Evolutionary conservation across 2,888 invertebrate genomes (phyloP).

Genomic region (Ochlodes sylvanus): DNA sequence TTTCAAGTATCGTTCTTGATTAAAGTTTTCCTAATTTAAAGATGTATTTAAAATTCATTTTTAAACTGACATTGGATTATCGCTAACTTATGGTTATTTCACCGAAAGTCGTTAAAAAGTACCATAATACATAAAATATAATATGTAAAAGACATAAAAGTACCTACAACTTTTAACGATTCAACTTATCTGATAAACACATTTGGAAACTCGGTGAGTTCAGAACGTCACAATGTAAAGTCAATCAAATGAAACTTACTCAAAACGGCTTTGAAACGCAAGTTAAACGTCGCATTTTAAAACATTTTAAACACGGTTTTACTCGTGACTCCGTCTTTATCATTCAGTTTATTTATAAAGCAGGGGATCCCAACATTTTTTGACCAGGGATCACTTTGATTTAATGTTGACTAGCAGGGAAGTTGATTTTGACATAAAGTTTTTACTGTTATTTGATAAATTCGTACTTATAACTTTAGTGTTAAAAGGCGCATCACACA

Average conservation of each 20-base stretch:
- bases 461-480: too few relatives aligned
- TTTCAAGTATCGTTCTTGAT: background rate
- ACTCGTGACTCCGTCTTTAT: too few relatives aligned
- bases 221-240: background rate
- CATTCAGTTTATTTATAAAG: too few relatives aligned
- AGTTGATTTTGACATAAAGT: too few relatives aligned
- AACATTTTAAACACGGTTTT: too few relatives aligned
- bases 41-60: background rate
- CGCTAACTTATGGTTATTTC: slow-evolving; percentile 23
- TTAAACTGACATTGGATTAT: slow-evolving; percentile 18
- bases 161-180: background rate
- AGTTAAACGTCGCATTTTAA: background rate
- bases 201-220: background rate
- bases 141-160: slow-evolving; percentile 29
- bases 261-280: background rate
- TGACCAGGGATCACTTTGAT: too few relatives aligned
- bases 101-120: slow-evolving; percentile 33
- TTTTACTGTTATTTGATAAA: too few relatives aligned
- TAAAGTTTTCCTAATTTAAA: too few relatives aligned
- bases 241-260: background rate
- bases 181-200: slow-evolving; percentile 8
- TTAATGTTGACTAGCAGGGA: too few relatives aligned
- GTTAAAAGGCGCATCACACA: too few relatives aligned
- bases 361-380: too few relatives aligned
- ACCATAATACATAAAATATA: slow-evolving; percentile 23